phyloP scores from a whole-genome alignment of 1,140 invertebrate genomes.

The Saxidomus purpurata region DNA sequence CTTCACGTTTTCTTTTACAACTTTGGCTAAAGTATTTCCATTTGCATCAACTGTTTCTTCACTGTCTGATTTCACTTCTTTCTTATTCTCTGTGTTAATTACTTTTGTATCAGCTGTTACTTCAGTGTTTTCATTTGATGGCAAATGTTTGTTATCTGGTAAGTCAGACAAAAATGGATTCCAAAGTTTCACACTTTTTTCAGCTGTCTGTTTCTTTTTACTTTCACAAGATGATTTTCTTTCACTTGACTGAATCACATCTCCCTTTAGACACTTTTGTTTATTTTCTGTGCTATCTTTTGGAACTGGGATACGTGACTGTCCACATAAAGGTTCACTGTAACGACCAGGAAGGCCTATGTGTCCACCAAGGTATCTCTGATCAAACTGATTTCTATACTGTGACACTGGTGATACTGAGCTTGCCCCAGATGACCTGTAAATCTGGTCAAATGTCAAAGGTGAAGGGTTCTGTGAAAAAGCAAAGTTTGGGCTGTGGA shows the following conservation, averaged over 20 bases:
- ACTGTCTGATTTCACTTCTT: not conserved
- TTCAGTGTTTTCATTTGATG: not conserved
- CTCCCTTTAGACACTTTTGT: not conserved
- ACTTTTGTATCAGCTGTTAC: not conserved
- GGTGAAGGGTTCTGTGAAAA: conserved; percentile 63
- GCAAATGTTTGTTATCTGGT: not conserved
- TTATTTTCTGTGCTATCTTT: not conserved
- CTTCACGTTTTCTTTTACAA: conserved; percentile 15
- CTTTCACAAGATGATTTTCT: not conserved
- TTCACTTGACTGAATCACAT: not conserved
- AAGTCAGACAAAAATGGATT: conserved; percentile 52
- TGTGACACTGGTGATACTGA: conserved; percentile 59
- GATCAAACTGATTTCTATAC: conserved; percentile 62
- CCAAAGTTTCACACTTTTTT: conserved; percentile 53
- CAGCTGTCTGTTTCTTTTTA: conserved; percentile 1
- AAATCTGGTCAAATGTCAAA: conserved; percentile 65
- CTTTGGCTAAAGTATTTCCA: conserved; percentile 13
- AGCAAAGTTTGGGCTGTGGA: conserved; percentile 60
- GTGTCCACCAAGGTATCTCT: conserved; percentile 28
- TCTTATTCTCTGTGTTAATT: not conserved
- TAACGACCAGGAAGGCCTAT: conserved; percentile 24
- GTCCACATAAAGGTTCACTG: conserved; percentile 50
- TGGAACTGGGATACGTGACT: not conserved
- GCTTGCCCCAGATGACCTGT: conserved; percentile 52
- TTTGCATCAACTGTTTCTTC: conserved; percentile 5